Conservation (phyloP, 1,140 invertebrate species). For the Penaeus japonicus region DNA sequence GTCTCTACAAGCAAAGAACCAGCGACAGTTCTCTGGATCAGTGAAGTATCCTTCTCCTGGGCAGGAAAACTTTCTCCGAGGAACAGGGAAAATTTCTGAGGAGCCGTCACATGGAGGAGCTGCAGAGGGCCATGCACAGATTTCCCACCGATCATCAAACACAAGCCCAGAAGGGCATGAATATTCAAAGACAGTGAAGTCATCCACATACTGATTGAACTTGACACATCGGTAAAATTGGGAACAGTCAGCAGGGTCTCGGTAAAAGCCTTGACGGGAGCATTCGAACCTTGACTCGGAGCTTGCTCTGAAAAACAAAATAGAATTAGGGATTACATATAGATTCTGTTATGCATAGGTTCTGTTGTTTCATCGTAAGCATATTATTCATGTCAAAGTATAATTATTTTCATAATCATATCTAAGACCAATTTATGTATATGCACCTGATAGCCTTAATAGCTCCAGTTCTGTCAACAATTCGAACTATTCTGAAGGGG, state of each 20-base stretch:
- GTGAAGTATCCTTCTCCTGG: conserved; percentile 74
- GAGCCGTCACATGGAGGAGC: conserved; percentile 72
- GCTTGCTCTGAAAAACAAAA: conserved; percentile 70
- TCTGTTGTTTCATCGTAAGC: background rate
- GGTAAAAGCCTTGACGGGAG: conserved; percentile 80
- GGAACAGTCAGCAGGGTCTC: conserved; percentile 80
- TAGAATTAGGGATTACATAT: background rate
- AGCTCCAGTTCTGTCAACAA: conserved; percentile 77
- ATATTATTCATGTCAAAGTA: background rate
- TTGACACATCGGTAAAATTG: conserved; percentile 85
- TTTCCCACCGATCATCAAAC: conserved; percentile 79
- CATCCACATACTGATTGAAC: conserved; percentile 77
- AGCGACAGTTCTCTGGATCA: conserved; percentile 83
- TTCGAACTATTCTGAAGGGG: conserved; percentile 75
- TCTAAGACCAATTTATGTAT: no score
- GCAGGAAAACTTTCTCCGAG: conserved; percentile 68
- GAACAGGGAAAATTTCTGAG: conserved; percentile 73
- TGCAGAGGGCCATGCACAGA: conserved; percentile 82
- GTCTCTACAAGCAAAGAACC: conserved; percentile 84
- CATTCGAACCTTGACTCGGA: conserved; percentile 76
- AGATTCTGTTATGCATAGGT: background rate
- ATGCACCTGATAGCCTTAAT: conserved; percentile 70
- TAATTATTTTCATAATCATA: no score
- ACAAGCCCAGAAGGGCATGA: conserved; percentile 82
- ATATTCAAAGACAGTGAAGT: conserved; percentile 83